These are phyloP conservation scores for Hystrix cristata DNA, from an alignment of 2,113 vertebrate species.

Conservation along the genomic window DNA sequence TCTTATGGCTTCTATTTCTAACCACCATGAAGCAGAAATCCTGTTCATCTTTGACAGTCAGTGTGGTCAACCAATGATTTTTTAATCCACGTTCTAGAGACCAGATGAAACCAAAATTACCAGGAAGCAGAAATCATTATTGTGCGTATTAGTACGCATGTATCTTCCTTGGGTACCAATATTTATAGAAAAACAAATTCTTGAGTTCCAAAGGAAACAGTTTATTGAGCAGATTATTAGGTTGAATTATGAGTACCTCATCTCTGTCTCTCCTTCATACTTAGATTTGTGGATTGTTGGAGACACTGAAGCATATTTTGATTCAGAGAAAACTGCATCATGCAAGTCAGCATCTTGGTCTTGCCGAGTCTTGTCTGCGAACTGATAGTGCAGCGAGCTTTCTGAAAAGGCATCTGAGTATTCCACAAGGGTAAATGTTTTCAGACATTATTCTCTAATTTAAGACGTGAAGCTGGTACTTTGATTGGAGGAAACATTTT, in stretches of 20 bases:
- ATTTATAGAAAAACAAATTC: slow-evolving; percentile 16
- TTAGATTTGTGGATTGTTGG: neutral
- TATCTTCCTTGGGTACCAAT: neutral
- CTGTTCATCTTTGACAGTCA: neutral
- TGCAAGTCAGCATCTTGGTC: neutral
- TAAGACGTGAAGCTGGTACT: neutral
- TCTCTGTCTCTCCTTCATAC: neutral
- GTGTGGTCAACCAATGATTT: neutral
- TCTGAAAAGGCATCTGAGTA: neutral
- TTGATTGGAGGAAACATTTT: neutral
- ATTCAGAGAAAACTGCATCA: neutral
- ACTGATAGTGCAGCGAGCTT: neutral
- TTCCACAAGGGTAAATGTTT: neutral
- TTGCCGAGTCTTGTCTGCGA: neutral
- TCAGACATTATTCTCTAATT: neutral
- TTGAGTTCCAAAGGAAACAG: neutral
- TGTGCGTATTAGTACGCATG: neutral
- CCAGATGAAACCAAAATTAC: slow-evolving; percentile 11
- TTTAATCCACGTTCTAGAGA: neutral
- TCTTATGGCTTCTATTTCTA: neutral
- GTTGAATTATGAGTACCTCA: neutral
- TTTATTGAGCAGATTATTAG: neutral
- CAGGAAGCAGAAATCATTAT: neutral
- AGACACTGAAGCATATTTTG: neutral
- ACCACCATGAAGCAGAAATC: neutral